Percentiles rank a stretch among this genome's conserved stretches.
These are phyloP conservation scores for Polia nebulosa DNA, from an alignment of 2,888 invertebrate genomes.

Conservation along the genomic window DNA sequence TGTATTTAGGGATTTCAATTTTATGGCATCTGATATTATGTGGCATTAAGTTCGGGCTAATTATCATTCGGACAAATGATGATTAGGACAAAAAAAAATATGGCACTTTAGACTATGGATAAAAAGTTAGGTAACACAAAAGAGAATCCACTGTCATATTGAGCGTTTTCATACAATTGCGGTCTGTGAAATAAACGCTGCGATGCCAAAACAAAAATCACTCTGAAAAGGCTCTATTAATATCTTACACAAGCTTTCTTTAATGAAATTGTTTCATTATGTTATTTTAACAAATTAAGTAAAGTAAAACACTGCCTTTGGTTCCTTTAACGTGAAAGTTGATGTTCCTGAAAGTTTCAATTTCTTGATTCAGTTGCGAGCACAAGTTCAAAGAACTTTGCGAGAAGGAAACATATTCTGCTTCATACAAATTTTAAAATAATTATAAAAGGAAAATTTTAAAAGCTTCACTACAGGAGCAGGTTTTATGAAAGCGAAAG, in stretches of 20 bases:
- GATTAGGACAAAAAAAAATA: no score
- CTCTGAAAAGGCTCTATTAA: conserved; percentile 2
- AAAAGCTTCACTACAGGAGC: conserved; percentile 18
- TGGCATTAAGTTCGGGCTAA: no score
- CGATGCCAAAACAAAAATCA: not conserved
- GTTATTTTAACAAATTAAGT: conserved; percentile 30
- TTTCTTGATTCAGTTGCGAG: conserved; percentile 39
- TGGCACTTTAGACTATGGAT: no score
- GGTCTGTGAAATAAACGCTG: not conserved
- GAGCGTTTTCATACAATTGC: not conserved
- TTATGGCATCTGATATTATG: no score
- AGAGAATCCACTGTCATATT: no score
- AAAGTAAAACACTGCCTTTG: conserved; percentile 37
- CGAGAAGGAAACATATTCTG: conserved; percentile 13
- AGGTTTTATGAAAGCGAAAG: conserved; percentile 22
- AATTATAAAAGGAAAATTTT: conserved; percentile 23
- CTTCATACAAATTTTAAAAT: conserved; percentile 24
- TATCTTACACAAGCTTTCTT: not conserved
- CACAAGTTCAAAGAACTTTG: conserved; percentile 37
- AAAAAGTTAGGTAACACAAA: no score
- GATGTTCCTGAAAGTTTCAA: conserved; percentile 30
- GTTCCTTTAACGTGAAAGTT: conserved; percentile 33
- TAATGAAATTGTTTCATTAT: conserved; percentile 16
- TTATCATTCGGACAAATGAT: no score
- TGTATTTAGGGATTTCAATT: no score